These are phyloP conservation scores for Whitmania pigra DNA, from an alignment of 1,140 invertebrate species.

Conservation along the genomic window DNA sequence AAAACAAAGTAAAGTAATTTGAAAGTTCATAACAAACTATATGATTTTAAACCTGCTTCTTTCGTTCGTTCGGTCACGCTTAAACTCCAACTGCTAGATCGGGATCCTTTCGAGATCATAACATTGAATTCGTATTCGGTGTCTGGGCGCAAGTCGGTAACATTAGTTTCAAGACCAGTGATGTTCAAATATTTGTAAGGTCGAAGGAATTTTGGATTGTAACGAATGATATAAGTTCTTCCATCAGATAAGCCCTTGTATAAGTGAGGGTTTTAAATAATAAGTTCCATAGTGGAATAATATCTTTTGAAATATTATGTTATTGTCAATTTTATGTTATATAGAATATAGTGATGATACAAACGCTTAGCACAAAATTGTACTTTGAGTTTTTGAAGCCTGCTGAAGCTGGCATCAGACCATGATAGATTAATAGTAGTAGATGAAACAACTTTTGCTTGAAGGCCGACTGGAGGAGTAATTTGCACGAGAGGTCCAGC, in stretches of 20 bases:
- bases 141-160: conserved; percentile 78
- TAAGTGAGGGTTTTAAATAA: conserved; percentile 15
- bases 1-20: neutral
- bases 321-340: too few relatives aligned
- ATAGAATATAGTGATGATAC: too few relatives aligned
- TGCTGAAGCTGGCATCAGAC: conserved; percentile 67
- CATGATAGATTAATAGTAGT: conserved; percentile 82
- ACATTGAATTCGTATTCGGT: conserved; percentile 92
- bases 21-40: neutral
- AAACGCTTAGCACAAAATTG: neutral
- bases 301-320: too few relatives aligned
- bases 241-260: conserved; percentile 55
- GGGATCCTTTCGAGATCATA: conserved; percentile 69
- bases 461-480: conserved; percentile 79
- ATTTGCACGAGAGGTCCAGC: conserved; percentile 46
- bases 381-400: conserved; percentile 15
- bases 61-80: conserved; percentile 73
- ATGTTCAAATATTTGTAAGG: conserved; percentile 68
- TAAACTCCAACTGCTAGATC: conserved; percentile 84
- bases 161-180: conserved; percentile 76
- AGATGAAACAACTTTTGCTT: conserved; percentile 69
- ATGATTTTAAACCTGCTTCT: conserved; percentile 49
- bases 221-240: conserved; percentile 68
- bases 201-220: conserved; percentile 48
- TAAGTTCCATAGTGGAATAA: too few relatives aligned